Percentiles rank a stretch among this genome's conserved stretches.
Conservation (phyloP, 2,888 invertebrate species). For the Cynaeus angustus region DNA sequence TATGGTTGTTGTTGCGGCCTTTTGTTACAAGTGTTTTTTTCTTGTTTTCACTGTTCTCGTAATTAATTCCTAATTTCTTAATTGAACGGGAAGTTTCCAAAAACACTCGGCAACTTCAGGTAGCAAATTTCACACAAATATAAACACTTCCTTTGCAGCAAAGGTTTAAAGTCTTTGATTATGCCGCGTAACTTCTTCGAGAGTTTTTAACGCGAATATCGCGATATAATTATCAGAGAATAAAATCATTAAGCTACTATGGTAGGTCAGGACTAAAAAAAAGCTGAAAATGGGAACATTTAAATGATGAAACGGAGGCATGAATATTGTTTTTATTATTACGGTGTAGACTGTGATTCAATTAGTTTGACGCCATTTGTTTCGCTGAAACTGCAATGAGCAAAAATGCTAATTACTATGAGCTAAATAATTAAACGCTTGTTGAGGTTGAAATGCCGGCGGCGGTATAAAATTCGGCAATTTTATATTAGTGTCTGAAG, state of each 20-base stretch:
- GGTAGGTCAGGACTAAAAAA: too few species aligned
- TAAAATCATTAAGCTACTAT: conserved; percentile 17
- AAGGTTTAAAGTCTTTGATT: conserved; percentile 23
- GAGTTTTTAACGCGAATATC: conserved; percentile 16
- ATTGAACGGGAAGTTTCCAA: background rate
- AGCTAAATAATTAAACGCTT: conserved; percentile 38
- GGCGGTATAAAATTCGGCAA: conserved; percentile 19
- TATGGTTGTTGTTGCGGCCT: too few species aligned
- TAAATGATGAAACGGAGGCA: conserved; percentile 11
- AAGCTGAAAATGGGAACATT: conserved; percentile 7
- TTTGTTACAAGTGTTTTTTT: too few species aligned
- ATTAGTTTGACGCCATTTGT: conserved; percentile 31
- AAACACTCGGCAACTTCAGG: conserved; percentile 5
- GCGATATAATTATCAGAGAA: conserved; percentile 13
- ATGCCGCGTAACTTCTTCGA: conserved; percentile 7
- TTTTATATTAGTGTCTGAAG: conserved; percentile 24
- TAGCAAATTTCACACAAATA: conserved; percentile 28
- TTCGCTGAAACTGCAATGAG: conserved; percentile 33
- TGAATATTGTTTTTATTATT: conserved; percentile 30
- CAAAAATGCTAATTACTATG: conserved; percentile 46
- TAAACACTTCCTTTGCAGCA: conserved; percentile 23
- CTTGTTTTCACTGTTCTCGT: background rate
- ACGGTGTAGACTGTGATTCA: conserved; percentile 29
- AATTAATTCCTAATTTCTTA: background rate
- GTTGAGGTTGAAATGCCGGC: conserved; percentile 37